These are phyloP conservation scores for Psittacula cyanocephala DNA, from an alignment of 2,113 vertebrate genomes.

Conservation along the genomic window DNA sequence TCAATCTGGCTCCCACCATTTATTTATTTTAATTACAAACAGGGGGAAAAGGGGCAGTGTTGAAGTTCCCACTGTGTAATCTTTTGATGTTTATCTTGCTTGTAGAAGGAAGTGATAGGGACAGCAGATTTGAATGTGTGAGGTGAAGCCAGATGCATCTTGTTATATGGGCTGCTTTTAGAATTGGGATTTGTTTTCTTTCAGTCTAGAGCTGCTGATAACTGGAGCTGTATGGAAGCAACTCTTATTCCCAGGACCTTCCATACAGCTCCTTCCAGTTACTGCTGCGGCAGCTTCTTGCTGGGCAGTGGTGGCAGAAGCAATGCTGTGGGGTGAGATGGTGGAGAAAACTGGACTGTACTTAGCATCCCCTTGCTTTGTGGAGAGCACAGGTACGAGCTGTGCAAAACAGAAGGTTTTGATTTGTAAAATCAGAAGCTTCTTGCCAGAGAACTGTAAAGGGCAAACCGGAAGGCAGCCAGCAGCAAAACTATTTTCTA, in stretches of 20 bases:
- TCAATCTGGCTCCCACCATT: background rate
- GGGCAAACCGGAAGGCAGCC: background rate
- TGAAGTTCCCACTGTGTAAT: background rate
- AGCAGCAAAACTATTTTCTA: constrained; percentile 11
- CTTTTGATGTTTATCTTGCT: background rate
- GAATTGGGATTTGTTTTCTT: background rate
- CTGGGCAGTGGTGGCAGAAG: background rate
- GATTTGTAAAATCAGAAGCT: constrained; percentile 22
- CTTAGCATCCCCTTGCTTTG: background rate
- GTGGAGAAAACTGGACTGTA: background rate
- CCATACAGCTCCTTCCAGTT: background rate
- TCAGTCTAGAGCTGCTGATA: background rate
- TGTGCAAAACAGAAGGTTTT: constrained; percentile 1
- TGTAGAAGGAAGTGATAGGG: background rate
- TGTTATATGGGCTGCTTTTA: background rate
- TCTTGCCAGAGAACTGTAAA: constrained; percentile 30
- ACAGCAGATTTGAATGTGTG: background rate
- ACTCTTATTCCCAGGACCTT: background rate
- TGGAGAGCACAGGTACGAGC: background rate
- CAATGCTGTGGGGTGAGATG: background rate
- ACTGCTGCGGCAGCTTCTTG: background rate
- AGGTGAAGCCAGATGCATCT: background rate
- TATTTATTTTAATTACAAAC: background rate
- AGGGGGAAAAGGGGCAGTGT: background rate
- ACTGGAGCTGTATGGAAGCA: background rate